Evolutionary conservation across 2,797 vertebrate genomes (phyloP), one percentile per base, ranked within the genome.

Genomic region (Neosilurus hyrtlii): DNA sequence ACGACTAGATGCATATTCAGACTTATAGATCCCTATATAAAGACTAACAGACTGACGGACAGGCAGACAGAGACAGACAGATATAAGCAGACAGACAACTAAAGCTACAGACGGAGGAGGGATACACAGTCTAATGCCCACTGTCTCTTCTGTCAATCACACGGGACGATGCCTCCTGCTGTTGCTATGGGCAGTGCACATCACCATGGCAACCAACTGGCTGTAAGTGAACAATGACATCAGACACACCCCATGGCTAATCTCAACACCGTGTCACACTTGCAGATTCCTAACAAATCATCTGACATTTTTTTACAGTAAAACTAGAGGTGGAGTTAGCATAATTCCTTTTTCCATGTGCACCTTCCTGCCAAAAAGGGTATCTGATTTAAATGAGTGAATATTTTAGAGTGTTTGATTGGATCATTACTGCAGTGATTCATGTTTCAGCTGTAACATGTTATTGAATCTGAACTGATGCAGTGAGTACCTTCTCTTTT

Each of bases 201-300:
- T 92, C 88, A 90, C 94, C 94, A 94, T 94, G 94, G 94, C 95
- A 94, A 95, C 94, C 93, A 95, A 95, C 94, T 95, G 95, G 94
- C 93, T 95, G 95, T 95, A 95, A 95, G 94, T 94, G 89, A 63
- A 26, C 8, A 18, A 62, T 77, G 35, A 26, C 59, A 77, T 43
- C 57, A 77, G 56, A 51, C 57, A 5, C 12, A 75, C 35, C n/a
- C 18, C 24, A 37, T 57, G 16, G 3, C 16, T 73, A 20, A 26
- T 49, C 35, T 7, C 26, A 4, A 43, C 63, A 15, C 20, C n/a
- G 0, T 56, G 9, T 56, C 52, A 20, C 16, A 30, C 16, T 0
- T 30, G 24, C 49, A 72, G 12, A 16, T 56, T 30, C 51, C 26
- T 20, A 6, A 57, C 26, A 30, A 57, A 2, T 30, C 24, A 26